A percentile compares a stretch with the other conserved stretches of the same genome.
These are phyloP conservation scores for Amphipoea lucens DNA, from an alignment of 2,888 invertebrate species.

Conservation along the genomic window DNA sequence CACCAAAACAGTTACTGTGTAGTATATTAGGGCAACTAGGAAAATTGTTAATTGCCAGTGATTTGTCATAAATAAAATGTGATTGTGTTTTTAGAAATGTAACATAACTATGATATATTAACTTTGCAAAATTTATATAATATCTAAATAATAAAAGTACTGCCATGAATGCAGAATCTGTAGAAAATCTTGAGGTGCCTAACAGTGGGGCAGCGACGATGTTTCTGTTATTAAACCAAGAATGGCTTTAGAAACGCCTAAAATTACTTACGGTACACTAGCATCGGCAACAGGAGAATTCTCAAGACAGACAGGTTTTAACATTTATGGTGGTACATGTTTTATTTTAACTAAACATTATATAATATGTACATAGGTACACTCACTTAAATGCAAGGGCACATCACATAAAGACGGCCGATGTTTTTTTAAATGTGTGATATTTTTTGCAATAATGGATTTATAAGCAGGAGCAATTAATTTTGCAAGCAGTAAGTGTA, in stretches of 20 bases:
- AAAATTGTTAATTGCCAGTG: conserved; percentile 75
- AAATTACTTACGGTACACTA: background rate
- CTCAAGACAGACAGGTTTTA: conserved; percentile 1
- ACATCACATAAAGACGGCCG: conserved; percentile 29
- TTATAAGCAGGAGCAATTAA: conserved; percentile 20
- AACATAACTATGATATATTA: conserved; percentile 48
- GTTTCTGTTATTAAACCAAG: conserved; percentile 8
- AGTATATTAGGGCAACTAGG: conserved; percentile 80
- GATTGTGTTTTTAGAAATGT: conserved; percentile 64
- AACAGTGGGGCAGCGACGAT: background rate
- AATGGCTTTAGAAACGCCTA: conserved; percentile 11
- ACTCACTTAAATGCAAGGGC: conserved; percentile 54
- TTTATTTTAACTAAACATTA: conserved; percentile 21
- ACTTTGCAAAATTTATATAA: conserved; percentile 55
- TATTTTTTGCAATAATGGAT: conserved; percentile 15
- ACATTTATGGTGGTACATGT: conserved; percentile 28
- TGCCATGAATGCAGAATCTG: conserved; percentile 36
- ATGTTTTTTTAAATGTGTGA: conserved; percentile 14
- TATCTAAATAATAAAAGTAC: conserved; percentile 20
- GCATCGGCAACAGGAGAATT: background rate
- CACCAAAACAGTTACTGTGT: conserved; percentile 70
- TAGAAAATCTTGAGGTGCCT: conserved; percentile 5
- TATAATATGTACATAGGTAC: conserved; percentile 23
- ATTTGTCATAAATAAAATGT: conserved; percentile 67
- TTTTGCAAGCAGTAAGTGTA: conserved; percentile 35